phyloP scores from a whole-genome alignment of 2,113 vertebrate genomes.

The Rhinopithecus roxellana region DNA sequence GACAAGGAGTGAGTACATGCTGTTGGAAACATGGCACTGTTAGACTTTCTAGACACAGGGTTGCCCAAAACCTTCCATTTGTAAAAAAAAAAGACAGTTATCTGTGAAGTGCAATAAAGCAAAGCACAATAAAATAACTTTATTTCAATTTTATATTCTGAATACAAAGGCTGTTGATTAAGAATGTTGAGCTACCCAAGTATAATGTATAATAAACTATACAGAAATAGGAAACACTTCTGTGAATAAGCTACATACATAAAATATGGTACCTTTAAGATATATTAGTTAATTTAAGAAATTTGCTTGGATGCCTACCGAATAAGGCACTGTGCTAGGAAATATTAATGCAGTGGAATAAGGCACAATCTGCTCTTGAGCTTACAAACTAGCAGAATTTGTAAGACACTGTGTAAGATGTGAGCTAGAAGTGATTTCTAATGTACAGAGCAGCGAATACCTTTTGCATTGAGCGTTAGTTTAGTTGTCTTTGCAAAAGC shows the following conservation, averaged over 20 bases:
- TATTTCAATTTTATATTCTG: slow-evolving; percentile 39
- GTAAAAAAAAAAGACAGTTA: not conserved
- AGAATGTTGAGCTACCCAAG: slow-evolving; percentile 32
- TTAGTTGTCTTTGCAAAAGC: slow-evolving; percentile 93
- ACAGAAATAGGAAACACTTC: slow-evolving; percentile 12
- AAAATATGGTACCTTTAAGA: slow-evolving; percentile 23
- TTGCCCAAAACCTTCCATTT: not conserved
- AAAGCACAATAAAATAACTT: not conserved
- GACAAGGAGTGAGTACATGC: not conserved
- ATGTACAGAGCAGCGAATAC: slow-evolving; percentile 77
- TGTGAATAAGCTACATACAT: not conserved
- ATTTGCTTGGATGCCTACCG: not conserved
- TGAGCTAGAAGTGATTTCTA: slow-evolving; percentile 16
- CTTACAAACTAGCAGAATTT: not conserved
- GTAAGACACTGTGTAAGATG: not conserved
- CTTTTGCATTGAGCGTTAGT: slow-evolving; percentile 85
- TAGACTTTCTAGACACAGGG: not conserved
- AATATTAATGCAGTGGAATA: not conserved
- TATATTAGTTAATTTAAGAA: slow-evolving; percentile 1
- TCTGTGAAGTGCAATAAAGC: not conserved
- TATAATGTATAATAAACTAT: not conserved
- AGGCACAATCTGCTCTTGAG: not conserved
- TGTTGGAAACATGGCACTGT: not conserved
- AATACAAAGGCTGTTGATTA: slow-evolving; percentile 41
- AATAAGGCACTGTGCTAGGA: not conserved